A percentile compares a stretch with the other conserved stretches of the same genome.
These are phyloP conservation scores for Galerucella calmariensis DNA, from an alignment of 2,888 invertebrate species.

Conservation along the genomic window DNA sequence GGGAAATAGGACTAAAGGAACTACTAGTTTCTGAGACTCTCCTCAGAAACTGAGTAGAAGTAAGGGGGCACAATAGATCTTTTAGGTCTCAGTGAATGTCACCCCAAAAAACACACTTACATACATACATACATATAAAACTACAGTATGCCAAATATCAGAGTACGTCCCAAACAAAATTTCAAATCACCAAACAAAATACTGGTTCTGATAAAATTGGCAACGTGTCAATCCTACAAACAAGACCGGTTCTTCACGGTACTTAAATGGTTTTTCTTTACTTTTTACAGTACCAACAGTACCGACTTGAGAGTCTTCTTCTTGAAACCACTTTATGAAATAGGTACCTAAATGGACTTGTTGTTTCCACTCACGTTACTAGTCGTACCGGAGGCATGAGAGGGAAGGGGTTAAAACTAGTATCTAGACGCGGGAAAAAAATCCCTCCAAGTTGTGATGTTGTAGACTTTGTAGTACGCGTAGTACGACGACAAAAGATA, in stretches of 20 bases:
- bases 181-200: not conserved
- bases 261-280: slow-evolving; percentile 30
- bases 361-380: slow-evolving; percentile 20
- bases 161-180: not conserved
- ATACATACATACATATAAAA: too few relatives aligned
- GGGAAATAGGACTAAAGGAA: too few relatives aligned
- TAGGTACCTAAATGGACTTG: slow-evolving; percentile 26
- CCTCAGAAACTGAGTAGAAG: too few relatives aligned
- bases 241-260: slow-evolving; percentile 42
- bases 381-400: not conserved
- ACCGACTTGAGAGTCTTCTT: slow-evolving; percentile 21
- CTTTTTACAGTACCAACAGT: slow-evolving; percentile 19
- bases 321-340: slow-evolving; percentile 26
- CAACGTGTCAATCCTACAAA: slow-evolving; percentile 38
- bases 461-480: slow-evolving; percentile 30
- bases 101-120: too few relatives aligned
- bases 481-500: slow-evolving; percentile 16
- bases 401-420: slow-evolving; percentile 19
- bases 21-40: too few relatives aligned
- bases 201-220: slow-evolving; percentile 6
- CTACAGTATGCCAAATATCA: not conserved
- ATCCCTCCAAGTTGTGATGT: slow-evolving; percentile 27
- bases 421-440: slow-evolving; percentile 33
- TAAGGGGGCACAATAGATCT: too few relatives aligned
- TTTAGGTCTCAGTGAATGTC: too few relatives aligned